A percentile compares a stretch with the other conserved stretches of the same genome.
Evolutionary conservation across 2,888 invertebrate genomes (phyloP).

Genomic region (Mesorhabditis belari): DNA sequence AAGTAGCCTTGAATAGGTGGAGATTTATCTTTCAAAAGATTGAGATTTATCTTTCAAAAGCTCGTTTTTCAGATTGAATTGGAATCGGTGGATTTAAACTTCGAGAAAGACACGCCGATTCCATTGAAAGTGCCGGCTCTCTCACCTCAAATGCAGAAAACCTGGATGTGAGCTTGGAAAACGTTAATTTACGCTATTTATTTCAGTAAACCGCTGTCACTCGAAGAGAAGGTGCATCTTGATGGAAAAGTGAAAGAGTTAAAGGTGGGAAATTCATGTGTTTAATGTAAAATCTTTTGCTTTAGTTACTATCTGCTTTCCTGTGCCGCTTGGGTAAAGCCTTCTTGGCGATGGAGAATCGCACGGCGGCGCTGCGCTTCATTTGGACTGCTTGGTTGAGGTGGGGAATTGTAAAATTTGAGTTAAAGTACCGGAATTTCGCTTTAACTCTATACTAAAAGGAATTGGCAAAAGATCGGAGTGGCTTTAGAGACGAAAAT

Average conservation of each 20-base stretch:
- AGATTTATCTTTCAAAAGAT: no score
- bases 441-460: no score
- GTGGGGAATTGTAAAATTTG: no score
- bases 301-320: conserved; percentile 1
- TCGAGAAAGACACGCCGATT: not conserved
- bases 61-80: not conserved
- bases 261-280: not conserved
- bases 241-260: not conserved
- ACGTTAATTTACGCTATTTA: not conserved
- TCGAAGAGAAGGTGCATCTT: not conserved
- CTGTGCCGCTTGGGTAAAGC: conserved; percentile 1
- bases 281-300: not conserved
- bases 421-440: no score
- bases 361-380: not conserved
- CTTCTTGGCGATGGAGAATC: not conserved
- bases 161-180: not conserved
- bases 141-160: not conserved
- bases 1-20: no score
- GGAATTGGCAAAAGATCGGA: no score
- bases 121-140: not conserved
- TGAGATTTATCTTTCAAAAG: no score
- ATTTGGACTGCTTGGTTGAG: not conserved
- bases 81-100: not conserved
- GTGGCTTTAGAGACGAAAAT: no score
- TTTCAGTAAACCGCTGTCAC: not conserved